Base-by-base conservation (phyloP, 1,140 invertebrate species). In the Drosophila ohnishii region DNA sequence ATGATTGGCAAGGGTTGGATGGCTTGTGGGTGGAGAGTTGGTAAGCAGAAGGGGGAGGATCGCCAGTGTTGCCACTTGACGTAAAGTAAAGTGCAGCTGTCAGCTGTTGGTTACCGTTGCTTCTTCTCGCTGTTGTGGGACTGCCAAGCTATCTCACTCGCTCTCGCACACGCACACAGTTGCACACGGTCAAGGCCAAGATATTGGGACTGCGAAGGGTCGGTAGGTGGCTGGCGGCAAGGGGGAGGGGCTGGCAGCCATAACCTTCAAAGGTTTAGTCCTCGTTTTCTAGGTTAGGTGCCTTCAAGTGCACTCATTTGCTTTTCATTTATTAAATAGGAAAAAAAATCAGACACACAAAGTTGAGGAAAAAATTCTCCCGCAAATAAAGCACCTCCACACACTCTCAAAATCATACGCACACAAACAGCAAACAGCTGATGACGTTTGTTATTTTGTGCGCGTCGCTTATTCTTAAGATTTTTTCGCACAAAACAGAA, bases 371-470 rank as follows among this genome's bases (percentile, higher is more conserved):
- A 14, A 16, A 35, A 22, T 53, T 66, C 47, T 53, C 32, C 32
- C 25, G 50, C 40, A 53, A 40, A 60, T 61, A 16, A 19, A 74
- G 44, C 42, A 35, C 58, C 58, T n/a, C 16, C 42, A 56, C 30
- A 63, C 45, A 45, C 59, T 30, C 22, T 53, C 39, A 64, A 42
- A 64, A 13, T 35, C 45, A 53, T 16, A 50, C 48, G 50, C 39
- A 67, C 59, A 69, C 61, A 50, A 69, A 53, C 82, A 66, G 51
- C 65, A 45, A 86, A 87, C 84, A 87, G 84, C 84, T 87, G 84
- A 87, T 87, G 84, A 87, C 84, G 84, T 87, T 87, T 88, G 84
- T 84, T 87, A 71, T 87, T 87, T 88, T 88, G 66, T 74, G 70
- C 76, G 84, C 76, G 61, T 59, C 51, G 80, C 71, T 73, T 88